Base-by-base conservation (phyloP, 2,888 invertebrate genomes). In the Stenodera caucasica region DNA sequence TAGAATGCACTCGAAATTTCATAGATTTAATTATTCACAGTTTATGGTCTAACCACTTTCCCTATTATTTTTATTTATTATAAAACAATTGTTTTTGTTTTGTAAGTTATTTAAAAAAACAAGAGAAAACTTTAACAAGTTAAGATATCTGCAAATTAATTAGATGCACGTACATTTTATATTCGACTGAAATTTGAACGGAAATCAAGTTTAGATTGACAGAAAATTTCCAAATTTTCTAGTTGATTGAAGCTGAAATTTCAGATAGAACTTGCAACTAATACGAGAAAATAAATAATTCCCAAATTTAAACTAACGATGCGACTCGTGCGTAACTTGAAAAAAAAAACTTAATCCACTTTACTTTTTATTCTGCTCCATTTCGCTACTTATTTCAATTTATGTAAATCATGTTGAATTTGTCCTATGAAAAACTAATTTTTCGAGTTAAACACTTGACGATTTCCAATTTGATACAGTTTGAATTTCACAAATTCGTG, bases 1-100 rank as follows among this genome's bases (percentile, higher is more conserved):
- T 40, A 18, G 14, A 35, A 21, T 50, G 50, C 30, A 51, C 51
- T 29, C 29, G 29, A 51, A 51, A n/a, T 51, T 32, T 51, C 5
- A 14, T 32, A 7, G 29, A 32, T 51, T 32, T 32, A 45, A 45
- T 45, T 45, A 45, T 45, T 23, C n/a, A 45, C 45, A 45, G 12
- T 21, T 23, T 23, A 23, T 23, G 45, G 23, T 45, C 18, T 18
- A 12, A 45, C 18, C 40, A 40, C 45, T 45, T 45, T 45, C 45
- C 45, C 45, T 45, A 45, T 45, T 45, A 45, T 45, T 15, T n/a
- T 23, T 21, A 23, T 23, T 23, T 23, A 9, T 45, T 45, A n/a
- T 45, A 23, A 18, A 40, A 40, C 26, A 26, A 26, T 26, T 26
- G 2, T 26, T 26, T 26, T 26, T 26, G 26, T n/a, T n/a, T n/a